Percentiles rank a stretch among this genome's conserved stretches.
These are phyloP conservation scores for Thaumatotibia leucotreta DNA, from an alignment of 1,140 invertebrate genomes.

Conservation along the genomic window DNA sequence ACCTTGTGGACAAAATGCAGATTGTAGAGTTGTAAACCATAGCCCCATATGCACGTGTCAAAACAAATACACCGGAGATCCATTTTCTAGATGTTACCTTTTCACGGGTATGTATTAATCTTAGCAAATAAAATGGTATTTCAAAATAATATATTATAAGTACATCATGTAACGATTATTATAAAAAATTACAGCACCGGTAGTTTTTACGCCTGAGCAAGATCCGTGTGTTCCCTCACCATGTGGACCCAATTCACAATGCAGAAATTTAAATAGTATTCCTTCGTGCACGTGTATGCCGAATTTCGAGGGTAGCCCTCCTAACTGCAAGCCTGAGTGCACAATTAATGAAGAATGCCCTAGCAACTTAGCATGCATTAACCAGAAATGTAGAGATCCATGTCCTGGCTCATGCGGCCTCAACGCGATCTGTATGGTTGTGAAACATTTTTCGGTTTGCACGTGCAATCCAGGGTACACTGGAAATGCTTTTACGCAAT, in stretches of 20 bases:
- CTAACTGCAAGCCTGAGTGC: slow-evolving; percentile 90
- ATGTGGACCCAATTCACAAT: slow-evolving; percentile 89
- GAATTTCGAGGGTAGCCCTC: slow-evolving; percentile 87
- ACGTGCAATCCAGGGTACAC: slow-evolving; percentile 87
- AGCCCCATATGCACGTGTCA: slow-evolving; percentile 86
- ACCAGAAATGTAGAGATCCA: slow-evolving; percentile 88
- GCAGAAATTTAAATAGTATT: slow-evolving; percentile 82
- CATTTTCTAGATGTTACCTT: slow-evolving; percentile 77
- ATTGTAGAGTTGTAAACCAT: slow-evolving; percentile 86
- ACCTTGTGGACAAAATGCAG: slow-evolving; percentile 85
- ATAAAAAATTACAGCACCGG: slow-evolving; percentile 64
- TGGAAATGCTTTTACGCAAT: slow-evolving; percentile 91
- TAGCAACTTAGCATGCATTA: slow-evolving; percentile 87
- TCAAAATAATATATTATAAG: no score
- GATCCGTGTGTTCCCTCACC: slow-evolving; percentile 89
- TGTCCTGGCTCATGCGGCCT: slow-evolving; percentile 91
- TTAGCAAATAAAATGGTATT: no score
- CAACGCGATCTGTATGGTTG: slow-evolving; percentile 87
- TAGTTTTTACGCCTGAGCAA: slow-evolving; percentile 54
- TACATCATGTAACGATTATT: slow-evolving; percentile 80
- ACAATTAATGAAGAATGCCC: slow-evolving; percentile 89
- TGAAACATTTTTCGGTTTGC: slow-evolving; percentile 89
- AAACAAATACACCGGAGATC: slow-evolving; percentile 82
- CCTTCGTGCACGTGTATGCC: slow-evolving; percentile 88
- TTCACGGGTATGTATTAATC: no score